A percentile compares a stretch with the other conserved stretches of the same genome.
Conservation (phyloP, 2,113 vertebrate genomes). For the Blennius ocellaris region DNA sequence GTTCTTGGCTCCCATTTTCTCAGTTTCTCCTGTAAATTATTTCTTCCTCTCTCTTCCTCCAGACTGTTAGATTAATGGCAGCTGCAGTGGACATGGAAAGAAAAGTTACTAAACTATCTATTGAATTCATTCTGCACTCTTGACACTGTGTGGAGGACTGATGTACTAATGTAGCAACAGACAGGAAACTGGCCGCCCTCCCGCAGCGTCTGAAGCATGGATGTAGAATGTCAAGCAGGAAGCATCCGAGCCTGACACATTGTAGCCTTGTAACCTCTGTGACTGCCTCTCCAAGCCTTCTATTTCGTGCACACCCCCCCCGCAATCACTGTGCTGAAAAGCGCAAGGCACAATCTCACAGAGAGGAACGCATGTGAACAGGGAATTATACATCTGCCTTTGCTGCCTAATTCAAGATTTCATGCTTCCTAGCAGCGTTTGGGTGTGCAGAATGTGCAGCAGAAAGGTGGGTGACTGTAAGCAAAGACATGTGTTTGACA, state of each 20-base stretch:
- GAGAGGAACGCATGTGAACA: slow-evolving; percentile 10
- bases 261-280: slow-evolving; percentile 30
- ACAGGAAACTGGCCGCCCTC: slow-evolving; percentile 27
- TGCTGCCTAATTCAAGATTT: slow-evolving; percentile 37
- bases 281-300: slow-evolving; percentile 12
- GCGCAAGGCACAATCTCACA: neutral
- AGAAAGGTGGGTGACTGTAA: neutral
- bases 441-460: slow-evolving; percentile 34
- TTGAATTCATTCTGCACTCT: slow-evolving; percentile 43
- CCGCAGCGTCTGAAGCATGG: slow-evolving; percentile 17
- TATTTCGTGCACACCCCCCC: slow-evolving; percentile 1
- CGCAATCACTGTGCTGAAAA: slow-evolving; percentile 24
- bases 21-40: slow-evolving; percentile 4
- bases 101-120: slow-evolving; percentile 55
- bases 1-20: slow-evolving; percentile 7
- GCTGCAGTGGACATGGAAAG: slow-evolving; percentile 41
- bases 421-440: slow-evolving; percentile 28
- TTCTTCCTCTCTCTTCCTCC: slow-evolving; percentile 35
- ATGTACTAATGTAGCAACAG: slow-evolving; percentile 39
- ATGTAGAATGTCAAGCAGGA: slow-evolving; percentile 53
- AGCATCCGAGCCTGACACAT: slow-evolving; percentile 31
- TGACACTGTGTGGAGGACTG: slow-evolving; percentile 37
- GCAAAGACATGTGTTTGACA: slow-evolving; percentile 24
- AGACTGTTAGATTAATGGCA: slow-evolving; percentile 54
- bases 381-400: slow-evolving; percentile 39